Conservation (phyloP, 2,113 vertebrate genomes). For the Otocyon megalotis region DNA sequence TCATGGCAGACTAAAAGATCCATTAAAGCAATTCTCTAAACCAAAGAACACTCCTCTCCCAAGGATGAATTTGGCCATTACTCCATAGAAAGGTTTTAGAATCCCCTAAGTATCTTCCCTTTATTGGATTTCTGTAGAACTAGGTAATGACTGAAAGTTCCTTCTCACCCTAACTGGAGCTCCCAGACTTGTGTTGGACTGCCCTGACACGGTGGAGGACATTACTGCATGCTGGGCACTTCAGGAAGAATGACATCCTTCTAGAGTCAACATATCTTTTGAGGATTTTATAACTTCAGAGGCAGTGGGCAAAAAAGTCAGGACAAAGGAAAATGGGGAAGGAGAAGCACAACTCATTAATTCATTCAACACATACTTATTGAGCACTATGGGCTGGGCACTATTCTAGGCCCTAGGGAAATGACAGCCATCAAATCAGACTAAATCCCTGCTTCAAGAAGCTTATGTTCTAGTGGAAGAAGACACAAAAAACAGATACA, state of each 20-base stretch:
- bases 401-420: background rate
- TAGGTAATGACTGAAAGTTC: background rate
- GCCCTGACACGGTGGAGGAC: too few relatives aligned
- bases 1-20: slow-evolving; percentile 10
- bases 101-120: background rate
- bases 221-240: background rate
- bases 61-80: background rate
- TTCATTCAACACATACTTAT: background rate
- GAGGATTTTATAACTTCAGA: background rate
- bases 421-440: background rate
- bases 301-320: background rate
- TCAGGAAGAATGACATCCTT: background rate
- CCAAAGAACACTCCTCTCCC: background rate
- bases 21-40: background rate
- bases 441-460: background rate
- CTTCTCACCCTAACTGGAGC: background rate
- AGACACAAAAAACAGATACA: background rate
- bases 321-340: background rate
- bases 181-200: background rate
- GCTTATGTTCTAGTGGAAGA: background rate
- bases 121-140: background rate
- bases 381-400: background rate
- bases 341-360: background rate
- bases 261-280: background rate
- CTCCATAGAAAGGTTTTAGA: background rate